Evolutionary conservation across 2,797 vertebrate species (phyloP).

Genomic region (Chaunax sp.): DNA sequence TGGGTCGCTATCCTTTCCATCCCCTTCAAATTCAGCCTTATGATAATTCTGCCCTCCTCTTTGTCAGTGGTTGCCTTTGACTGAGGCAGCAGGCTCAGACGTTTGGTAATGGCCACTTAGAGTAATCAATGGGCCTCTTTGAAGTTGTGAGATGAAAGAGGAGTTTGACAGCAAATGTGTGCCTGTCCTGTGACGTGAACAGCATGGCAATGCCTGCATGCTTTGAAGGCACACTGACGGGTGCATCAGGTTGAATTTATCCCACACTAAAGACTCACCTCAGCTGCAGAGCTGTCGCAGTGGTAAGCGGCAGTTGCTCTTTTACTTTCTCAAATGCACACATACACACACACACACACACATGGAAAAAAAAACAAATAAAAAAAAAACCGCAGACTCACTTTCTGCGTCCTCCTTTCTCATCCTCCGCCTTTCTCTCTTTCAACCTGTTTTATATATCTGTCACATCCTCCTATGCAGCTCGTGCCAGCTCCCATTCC

Average conservation of each 20-base stretch:
- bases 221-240: slow-evolving; percentile 81
- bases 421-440: slow-evolving; percentile 55
- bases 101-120: slow-evolving; percentile 88
- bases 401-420: slow-evolving; percentile 40
- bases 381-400: slow-evolving; percentile 5
- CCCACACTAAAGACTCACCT: slow-evolving; percentile 77
- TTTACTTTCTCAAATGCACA: slow-evolving; percentile 45
- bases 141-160: slow-evolving; percentile 87
- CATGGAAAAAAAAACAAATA: not conserved
- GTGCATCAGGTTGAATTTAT: slow-evolving; percentile 82
- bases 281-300: slow-evolving; percentile 61
- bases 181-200: slow-evolving; percentile 84
- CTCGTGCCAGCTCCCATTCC: slow-evolving; percentile 80
- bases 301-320: slow-evolving; percentile 76
- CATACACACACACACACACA: not conserved
- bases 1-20: slow-evolving; percentile 55
- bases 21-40: slow-evolving; percentile 61
- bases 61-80: slow-evolving; percentile 74
- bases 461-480: slow-evolving; percentile 81
- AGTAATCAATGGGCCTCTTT: slow-evolving; percentile 87
- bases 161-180: slow-evolving; percentile 85
- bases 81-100: slow-evolving; percentile 75
- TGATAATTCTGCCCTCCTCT: slow-evolving; percentile 74
- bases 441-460: slow-evolving; percentile 79
- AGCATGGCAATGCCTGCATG: slow-evolving; percentile 78